Conservation (phyloP, 2,113 vertebrate species). For the Malurus cyaneus region DNA sequence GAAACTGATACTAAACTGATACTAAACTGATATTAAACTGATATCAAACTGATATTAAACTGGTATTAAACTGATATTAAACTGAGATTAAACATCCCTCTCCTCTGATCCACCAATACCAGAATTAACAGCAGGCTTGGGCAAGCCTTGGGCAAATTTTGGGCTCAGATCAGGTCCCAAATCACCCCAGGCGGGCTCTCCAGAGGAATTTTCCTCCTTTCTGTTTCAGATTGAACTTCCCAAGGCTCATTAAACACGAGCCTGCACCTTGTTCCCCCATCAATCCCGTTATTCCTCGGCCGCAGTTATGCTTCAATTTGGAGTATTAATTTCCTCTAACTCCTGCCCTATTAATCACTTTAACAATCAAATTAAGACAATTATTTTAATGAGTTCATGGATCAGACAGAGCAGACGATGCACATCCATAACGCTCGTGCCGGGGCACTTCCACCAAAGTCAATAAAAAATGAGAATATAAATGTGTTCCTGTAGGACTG, state of each 20-base stretch:
- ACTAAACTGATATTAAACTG: too few relatives aligned
- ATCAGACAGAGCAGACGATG: conserved; percentile 63
- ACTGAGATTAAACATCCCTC: not conserved
- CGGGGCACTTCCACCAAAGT: conserved; percentile 63
- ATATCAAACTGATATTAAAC: too few relatives aligned
- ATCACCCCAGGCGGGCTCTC: not conserved
- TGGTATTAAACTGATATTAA: too few relatives aligned
- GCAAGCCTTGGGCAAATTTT: not conserved
- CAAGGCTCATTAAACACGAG: conserved; percentile 66
- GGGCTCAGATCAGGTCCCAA: not conserved
- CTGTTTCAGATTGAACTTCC: conserved; percentile 37
- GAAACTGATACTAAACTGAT: too few relatives aligned
- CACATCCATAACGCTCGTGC: conserved; percentile 70
- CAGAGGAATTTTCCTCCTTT: not conserved
- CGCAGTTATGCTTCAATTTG: conserved; percentile 60
- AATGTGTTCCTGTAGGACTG: conserved; percentile 26
- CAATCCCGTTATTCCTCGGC: conserved; percentile 53
- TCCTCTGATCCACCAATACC: not conserved
- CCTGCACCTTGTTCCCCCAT: conserved; percentile 45
- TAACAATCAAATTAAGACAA: conserved; percentile 81
- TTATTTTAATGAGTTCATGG: conserved; percentile 80
- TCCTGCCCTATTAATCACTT: conserved; percentile 80
- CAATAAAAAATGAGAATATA: conserved; percentile 71
- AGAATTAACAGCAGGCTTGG: not conserved
- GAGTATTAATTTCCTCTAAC: conserved; percentile 77